Evolutionary conservation across 2,113 vertebrate species (phyloP).

Genomic region (Hassar affinis): DNA sequence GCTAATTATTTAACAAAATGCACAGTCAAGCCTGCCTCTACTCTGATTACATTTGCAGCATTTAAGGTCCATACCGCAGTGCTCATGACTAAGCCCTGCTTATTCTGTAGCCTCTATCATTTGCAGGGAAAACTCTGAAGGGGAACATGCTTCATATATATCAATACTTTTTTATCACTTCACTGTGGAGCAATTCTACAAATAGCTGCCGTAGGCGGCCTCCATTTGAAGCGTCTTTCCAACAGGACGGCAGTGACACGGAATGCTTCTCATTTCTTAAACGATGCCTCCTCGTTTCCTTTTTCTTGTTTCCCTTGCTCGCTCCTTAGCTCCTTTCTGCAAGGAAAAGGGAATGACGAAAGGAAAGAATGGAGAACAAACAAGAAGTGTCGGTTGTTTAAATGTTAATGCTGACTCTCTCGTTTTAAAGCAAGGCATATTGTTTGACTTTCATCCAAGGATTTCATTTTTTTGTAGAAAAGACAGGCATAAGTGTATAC

Average conservation of each 20-base stretch:
- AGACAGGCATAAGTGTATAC: background rate
- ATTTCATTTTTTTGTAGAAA: no score
- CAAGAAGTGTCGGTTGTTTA: background rate
- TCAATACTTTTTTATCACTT: background rate
- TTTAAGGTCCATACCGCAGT: background rate
- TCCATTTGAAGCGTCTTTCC: conserved; percentile 11
- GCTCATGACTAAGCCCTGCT: background rate
- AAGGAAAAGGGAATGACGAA: background rate
- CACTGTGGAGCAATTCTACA: background rate
- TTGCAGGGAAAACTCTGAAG: background rate
- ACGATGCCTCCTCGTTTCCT: background rate
- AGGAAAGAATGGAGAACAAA: background rate
- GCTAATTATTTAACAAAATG: background rate
- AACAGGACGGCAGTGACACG: background rate
- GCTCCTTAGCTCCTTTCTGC: background rate
- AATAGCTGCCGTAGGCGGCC: background rate
- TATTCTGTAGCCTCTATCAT: background rate
- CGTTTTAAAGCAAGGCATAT: background rate
- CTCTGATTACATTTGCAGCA: background rate
- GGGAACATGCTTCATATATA: background rate
- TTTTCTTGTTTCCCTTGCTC: background rate
- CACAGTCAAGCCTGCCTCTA: background rate
- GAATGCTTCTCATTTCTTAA: background rate
- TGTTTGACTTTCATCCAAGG: background rate
- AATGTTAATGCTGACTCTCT: background rate